These are phyloP conservation scores for Heliconius hewitsoni DNA, from an alignment of 1,140 invertebrate species.

Conservation along the genomic window DNA sequence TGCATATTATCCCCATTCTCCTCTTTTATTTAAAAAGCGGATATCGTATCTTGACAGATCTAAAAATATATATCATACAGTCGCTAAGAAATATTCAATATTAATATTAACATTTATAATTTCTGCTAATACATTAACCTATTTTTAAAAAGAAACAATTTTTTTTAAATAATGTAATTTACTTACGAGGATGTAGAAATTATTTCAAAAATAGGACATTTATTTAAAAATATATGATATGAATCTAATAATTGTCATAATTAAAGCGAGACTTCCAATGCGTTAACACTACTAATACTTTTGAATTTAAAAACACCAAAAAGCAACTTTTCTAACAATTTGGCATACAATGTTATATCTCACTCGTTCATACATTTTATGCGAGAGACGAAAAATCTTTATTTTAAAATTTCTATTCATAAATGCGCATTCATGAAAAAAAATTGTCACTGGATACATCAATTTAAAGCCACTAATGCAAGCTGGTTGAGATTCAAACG, in stretches of 20 bases:
- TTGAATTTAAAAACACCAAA: slow-evolving; percentile 24
- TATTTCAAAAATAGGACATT: slow-evolving; percentile 11
- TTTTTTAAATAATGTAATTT: neutral
- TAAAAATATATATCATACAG: slow-evolving; percentile 9
- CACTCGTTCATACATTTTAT: slow-evolving; percentile 27
- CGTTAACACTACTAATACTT: slow-evolving; percentile 34
- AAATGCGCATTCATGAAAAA: slow-evolving; percentile 29
- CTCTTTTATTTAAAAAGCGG: neutral
- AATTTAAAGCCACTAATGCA: slow-evolving; percentile 24
- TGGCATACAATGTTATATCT: slow-evolving; percentile 38
- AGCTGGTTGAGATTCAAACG: slow-evolving; percentile 30
- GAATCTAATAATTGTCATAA: slow-evolving; percentile 13
- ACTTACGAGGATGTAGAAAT: slow-evolving; percentile 6
- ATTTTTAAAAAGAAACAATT: neutral
- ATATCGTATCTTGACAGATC: neutral
- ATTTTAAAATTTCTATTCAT: slow-evolving; percentile 21
- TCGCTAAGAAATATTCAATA: neutral
- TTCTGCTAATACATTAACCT: neutral
- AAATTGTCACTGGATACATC: slow-evolving; percentile 22
- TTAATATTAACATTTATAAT: neutral
- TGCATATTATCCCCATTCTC: neutral
- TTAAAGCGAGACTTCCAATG: slow-evolving; percentile 13
- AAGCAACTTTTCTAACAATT: slow-evolving; percentile 28
- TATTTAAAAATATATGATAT: slow-evolving; percentile 9
- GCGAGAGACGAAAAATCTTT: slow-evolving; percentile 11